Percentiles rank a stretch among this genome's conserved stretches.
Conservation (phyloP, 2,888 invertebrate genomes). For the Eudemis profundana region DNA sequence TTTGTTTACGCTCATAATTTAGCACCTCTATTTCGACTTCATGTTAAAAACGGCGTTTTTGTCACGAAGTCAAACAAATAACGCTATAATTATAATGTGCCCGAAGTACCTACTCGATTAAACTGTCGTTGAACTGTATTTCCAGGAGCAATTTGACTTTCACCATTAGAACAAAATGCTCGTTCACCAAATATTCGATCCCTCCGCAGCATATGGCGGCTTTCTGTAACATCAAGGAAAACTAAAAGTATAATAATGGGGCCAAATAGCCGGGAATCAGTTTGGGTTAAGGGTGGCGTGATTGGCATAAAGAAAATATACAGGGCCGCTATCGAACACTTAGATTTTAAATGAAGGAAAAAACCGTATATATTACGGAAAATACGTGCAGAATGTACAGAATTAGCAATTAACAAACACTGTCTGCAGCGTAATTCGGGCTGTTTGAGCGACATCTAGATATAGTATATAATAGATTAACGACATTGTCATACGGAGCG, state of each 20-base stretch:
- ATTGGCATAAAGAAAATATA: conserved; percentile 9
- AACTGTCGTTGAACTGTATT: conserved; percentile 2
- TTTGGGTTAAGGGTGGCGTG: conserved; percentile 32
- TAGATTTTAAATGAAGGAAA: conserved; percentile 13
- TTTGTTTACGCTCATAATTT: no score
- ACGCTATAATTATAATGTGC: not conserved
- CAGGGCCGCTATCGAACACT: not conserved
- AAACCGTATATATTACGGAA: not conserved
- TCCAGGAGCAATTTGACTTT: conserved; percentile 20
- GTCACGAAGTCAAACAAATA: not conserved
- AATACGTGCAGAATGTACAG: not conserved
- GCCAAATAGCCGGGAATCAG: conserved; percentile 36
- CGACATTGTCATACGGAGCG: conserved; percentile 1
- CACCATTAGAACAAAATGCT: conserved; percentile 16
- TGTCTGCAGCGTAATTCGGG: not conserved
- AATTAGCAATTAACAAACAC: not conserved
- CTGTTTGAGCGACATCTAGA: not conserved
- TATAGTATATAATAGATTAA: not conserved
- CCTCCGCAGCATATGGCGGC: conserved; percentile 30
- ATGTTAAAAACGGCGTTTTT: no score
- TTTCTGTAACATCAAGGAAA: conserved; percentile 38
- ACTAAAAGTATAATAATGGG: conserved; percentile 43
- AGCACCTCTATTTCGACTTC: no score
- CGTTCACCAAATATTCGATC: conserved; percentile 22
- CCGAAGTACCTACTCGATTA: not conserved